Evolutionary conservation across 2,797 vertebrate genomes (phyloP), one percentile per base, ranked within the genome.

Genomic region (Acipenser oxyrinchus): DNA sequence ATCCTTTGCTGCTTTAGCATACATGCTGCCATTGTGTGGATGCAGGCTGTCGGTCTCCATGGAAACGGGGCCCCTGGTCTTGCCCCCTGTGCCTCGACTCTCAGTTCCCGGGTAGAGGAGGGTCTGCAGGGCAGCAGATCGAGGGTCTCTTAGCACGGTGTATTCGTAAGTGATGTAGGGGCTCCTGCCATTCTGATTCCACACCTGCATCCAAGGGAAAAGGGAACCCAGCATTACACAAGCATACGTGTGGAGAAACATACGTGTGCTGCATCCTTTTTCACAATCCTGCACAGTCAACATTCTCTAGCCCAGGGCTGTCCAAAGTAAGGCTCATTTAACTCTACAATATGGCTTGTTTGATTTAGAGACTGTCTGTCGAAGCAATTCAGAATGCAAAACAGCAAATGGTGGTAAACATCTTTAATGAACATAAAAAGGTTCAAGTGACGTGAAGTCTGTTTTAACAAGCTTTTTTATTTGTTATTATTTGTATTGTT

Each of bases 131-230:
- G 81, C 82, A 8, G 80, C 88, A 0, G 88, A 79, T 8, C 93
- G 84, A 1, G 94, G 88, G 53, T 92, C 92, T 69, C 90, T 85
- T 62, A 93, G 90, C 62, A 98, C 88, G 0, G 95, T 99, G 86
- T 97, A 99, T 49, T 99, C 95, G 1, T 95, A 99, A 0, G 95
- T 96, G 81, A 99, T 96, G 70, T 97, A 95, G 0, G 96, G 96
- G 7, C 88, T 94, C 37, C 89, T 93, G 60, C 95, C 96, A 1
- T 96, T 97, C 85, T 98, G 96, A 78, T 96, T 98, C 95, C 94
- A 98, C 58, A 98, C 93, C 95, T 97, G 81, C 15, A 10, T 2
- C 23, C 67, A 55, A 48, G n/a, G 52, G 10, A 12, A 51, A 51
- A 49, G 51, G 52, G 15, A n/a, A 8, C 48, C 57, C n/a, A 48